phyloP scores from a whole-genome alignment of 2,797 vertebrate genomes.

The Falco naumanni region DNA sequence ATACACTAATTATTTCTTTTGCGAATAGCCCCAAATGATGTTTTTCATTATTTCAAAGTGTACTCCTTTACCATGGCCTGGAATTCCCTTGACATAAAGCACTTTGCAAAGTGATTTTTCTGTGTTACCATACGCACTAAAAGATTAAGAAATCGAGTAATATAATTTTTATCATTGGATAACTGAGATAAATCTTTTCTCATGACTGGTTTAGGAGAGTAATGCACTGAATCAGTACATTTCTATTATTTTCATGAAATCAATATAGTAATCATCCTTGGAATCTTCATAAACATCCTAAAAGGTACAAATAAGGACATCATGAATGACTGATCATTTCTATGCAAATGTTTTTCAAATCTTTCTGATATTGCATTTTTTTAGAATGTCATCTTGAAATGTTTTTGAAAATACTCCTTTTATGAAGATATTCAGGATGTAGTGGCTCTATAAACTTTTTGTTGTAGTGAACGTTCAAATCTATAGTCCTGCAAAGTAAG shows the following conservation, averaged over 20 bases:
- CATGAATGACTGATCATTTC: neutral
- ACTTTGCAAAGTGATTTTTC: neutral
- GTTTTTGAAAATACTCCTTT: neutral
- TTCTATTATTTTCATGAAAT: neutral
- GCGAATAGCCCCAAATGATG: neutral
- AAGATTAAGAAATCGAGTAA: constrained; percentile 4
- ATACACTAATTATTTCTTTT: neutral
- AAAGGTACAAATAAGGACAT: neutral
- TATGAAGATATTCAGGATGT: neutral
- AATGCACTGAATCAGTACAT: neutral
- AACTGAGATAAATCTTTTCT: constrained; percentile 16
- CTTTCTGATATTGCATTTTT: neutral
- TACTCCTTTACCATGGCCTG: neutral
- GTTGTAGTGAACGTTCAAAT: neutral
- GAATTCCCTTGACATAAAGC: neutral
- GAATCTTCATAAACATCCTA: neutral
- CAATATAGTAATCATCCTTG: neutral
- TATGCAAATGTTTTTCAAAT: neutral
- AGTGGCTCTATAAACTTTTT: neutral
- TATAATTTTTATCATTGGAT: neutral
- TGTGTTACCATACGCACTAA: neutral
- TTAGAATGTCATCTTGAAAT: neutral
- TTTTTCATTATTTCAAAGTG: neutral
- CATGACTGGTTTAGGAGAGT: neutral
- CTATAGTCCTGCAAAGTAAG: neutral